Conservation (phyloP, 2,113 vertebrate species). For the Semnornis frantzii region DNA sequence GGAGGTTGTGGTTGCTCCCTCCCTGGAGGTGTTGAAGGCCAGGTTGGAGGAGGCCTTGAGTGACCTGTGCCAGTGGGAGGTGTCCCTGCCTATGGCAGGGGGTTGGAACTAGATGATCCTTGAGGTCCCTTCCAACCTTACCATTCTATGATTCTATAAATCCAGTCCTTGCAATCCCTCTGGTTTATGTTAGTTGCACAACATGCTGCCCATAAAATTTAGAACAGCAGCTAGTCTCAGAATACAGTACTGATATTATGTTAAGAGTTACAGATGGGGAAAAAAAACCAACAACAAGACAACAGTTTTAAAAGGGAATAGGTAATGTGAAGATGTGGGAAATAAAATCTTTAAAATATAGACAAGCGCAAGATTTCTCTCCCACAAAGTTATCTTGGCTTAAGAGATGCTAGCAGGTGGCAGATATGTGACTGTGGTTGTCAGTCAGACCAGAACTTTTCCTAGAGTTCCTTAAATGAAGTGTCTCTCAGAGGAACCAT, state of each 20-base stretch:
- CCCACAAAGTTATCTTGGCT: slow-evolving; percentile 58
- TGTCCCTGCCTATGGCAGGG: too few species aligned
- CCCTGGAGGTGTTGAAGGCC: too few species aligned
- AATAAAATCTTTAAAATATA: neutral
- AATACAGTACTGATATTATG: neutral
- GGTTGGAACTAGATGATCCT: too few species aligned
- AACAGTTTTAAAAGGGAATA: neutral
- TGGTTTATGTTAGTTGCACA: neutral
- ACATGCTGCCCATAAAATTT: neutral
- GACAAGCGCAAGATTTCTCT: neutral
- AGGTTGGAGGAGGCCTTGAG: too few species aligned
- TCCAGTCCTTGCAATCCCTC: neutral
- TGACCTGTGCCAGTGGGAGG: too few species aligned
- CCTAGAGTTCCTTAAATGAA: slow-evolving; percentile 70
- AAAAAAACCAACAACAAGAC: neutral
- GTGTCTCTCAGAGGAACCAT: slow-evolving; percentile 73
- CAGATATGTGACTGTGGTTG: slow-evolving; percentile 45
- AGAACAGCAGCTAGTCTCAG: neutral
- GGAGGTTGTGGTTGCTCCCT: too few species aligned
- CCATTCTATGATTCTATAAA: neutral
- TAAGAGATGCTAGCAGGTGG: slow-evolving; percentile 77
- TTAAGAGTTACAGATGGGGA: neutral
- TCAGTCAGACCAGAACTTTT: slow-evolving; percentile 79
- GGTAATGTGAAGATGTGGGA: neutral
- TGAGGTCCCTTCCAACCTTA: too few species aligned